Conservation (phyloP, 2,888 invertebrate genomes). For the Helicoverpa assulta region DNA sequence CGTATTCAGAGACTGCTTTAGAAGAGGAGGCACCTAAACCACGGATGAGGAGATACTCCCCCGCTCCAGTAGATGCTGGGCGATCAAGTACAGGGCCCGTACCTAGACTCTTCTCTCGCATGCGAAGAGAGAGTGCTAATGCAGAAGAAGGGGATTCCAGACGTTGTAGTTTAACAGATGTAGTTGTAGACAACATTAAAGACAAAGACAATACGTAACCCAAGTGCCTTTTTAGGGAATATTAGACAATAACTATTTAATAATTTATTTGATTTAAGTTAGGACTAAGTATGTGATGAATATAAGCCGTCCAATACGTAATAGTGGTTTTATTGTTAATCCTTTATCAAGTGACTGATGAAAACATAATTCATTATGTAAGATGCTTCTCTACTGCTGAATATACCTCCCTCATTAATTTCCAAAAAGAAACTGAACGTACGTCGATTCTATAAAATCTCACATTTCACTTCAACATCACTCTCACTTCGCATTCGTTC, state of each 20-base stretch:
- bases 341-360: background rate
- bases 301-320: conserved; percentile 76
- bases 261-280: conserved; percentile 61
- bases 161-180: conserved; percentile 86
- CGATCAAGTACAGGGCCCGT: conserved; percentile 81
- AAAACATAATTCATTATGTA: too few relatives aligned
- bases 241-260: conserved; percentile 73
- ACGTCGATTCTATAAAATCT: too few relatives aligned
- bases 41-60: conserved; percentile 82
- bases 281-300: conserved; percentile 59
- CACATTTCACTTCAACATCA: too few relatives aligned
- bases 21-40: conserved; percentile 76
- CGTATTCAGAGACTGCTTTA: conserved; percentile 78
- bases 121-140: conserved; percentile 81
- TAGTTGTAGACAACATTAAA: conserved; percentile 87
- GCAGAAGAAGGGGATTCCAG: conserved; percentile 79
- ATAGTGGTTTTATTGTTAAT: conserved; percentile 55
- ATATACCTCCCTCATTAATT: too few relatives aligned
- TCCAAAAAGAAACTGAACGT: too few relatives aligned
- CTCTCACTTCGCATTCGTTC: too few relatives aligned
- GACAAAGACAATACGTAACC: conserved; percentile 82
- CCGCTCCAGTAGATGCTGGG: conserved; percentile 80
- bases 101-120: conserved; percentile 84
- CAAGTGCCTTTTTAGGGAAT: conserved; percentile 77
- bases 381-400: too few relatives aligned